These are phyloP conservation scores for Muscicapa comitata DNA, from an alignment of 2,797 vertebrate genomes.

Conservation along the genomic window DNA sequence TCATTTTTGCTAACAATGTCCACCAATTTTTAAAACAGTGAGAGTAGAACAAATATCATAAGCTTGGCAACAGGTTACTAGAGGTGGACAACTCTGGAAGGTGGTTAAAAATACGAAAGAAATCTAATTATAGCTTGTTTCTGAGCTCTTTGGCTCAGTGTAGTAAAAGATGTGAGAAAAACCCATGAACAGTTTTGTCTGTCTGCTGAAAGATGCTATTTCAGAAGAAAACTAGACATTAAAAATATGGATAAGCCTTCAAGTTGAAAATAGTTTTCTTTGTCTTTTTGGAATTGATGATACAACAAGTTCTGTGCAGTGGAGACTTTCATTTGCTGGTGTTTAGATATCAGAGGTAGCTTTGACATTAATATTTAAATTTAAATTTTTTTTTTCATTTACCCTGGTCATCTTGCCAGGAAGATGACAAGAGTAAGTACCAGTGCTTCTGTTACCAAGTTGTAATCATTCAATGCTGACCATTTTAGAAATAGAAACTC, in stretches of 20 bases:
- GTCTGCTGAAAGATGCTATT: not conserved
- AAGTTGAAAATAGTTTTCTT: not conserved
- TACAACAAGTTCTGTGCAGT: not conserved
- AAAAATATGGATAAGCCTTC: not conserved
- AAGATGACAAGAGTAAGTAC: not conserved
- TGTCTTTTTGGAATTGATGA: not conserved
- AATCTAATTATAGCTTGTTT: not conserved
- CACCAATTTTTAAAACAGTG: not conserved
- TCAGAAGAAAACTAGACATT: not conserved
- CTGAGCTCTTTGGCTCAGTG: not conserved
- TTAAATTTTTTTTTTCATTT: not conserved
- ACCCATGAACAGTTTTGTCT: not conserved
- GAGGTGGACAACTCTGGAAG: not conserved
- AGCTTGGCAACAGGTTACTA: not conserved
- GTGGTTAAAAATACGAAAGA: not conserved
- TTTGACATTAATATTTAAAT: not conserved
- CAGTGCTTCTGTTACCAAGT: accelerated
- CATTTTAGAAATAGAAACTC: not conserved
- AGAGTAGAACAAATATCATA: not conserved
- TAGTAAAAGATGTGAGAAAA: not conserved
- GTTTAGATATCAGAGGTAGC: not conserved
- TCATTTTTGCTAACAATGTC: not conserved
- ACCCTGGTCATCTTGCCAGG: not conserved
- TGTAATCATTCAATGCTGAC: not conserved
- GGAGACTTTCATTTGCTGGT: not conserved